Evolutionary conservation across 2,113 vertebrate genomes (phyloP).

Genomic region (Bos taurus): DNA sequence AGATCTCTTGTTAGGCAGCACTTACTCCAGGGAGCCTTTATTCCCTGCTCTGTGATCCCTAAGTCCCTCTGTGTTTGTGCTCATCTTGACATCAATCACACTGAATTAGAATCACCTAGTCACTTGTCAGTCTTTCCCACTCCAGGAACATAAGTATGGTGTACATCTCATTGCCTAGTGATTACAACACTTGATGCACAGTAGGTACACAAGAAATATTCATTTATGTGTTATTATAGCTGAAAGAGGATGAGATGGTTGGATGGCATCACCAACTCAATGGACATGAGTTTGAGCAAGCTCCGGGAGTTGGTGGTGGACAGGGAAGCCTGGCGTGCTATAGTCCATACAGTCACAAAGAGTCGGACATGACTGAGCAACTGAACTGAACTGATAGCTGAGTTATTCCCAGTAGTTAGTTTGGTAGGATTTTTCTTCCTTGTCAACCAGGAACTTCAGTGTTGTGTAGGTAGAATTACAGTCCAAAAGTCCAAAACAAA

Average conservation of each 20-base stretch:
- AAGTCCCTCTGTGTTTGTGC: neutral
- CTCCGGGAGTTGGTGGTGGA: neutral
- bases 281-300: neutral
- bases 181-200: neutral
- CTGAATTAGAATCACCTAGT: neutral
- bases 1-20: neutral
- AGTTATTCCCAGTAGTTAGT: neutral
- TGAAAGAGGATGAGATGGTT: neutral
- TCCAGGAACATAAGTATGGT: neutral
- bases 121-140: neutral
- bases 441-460: neutral
- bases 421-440: neutral
- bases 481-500: constrained; percentile 24
- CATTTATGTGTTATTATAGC: neutral
- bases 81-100: neutral
- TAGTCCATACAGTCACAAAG: neutral
- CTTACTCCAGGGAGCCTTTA: neutral
- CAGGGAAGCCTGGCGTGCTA: neutral
- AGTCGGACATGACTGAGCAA: rapidly evolving
- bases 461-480: neutral
- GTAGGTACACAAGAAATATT: neutral
- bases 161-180: neutral
- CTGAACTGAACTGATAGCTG: neutral
- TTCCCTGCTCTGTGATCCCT: neutral
- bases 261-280: neutral